These are phyloP conservation scores for Merops nubicus DNA, from an alignment of 2,113 vertebrate genomes.

Conservation along the genomic window DNA sequence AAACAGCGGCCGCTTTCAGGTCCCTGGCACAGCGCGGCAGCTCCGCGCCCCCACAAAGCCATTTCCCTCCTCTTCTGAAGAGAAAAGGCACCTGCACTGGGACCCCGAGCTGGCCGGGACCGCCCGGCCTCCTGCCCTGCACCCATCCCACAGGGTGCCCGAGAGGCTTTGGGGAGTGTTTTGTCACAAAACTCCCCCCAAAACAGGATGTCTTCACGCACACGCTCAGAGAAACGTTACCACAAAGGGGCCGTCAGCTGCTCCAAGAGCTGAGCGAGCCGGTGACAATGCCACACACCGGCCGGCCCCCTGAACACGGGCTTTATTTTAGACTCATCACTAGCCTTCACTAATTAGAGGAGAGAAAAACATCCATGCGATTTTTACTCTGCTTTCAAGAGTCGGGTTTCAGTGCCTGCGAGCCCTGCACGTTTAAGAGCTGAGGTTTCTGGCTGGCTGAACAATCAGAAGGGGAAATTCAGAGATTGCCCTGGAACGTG, in stretches of 20 bases:
- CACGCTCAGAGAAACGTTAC: background rate
- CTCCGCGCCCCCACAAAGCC: background rate
- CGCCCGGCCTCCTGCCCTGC: background rate
- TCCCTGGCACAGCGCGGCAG: no score
- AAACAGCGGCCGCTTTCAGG: no score
- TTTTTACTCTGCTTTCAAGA: background rate
- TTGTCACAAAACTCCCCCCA: accelerated
- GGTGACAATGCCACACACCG: accelerated
- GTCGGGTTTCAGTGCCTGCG: background rate
- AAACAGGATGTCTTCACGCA: background rate
- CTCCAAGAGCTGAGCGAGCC: background rate
- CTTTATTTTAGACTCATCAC: background rate
- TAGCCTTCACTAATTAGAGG: no score
- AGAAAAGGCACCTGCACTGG: background rate
- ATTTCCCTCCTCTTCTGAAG: background rate
- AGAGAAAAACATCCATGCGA: background rate
- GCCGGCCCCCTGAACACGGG: accelerated
- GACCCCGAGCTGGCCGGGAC: background rate
- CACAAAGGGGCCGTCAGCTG: background rate
- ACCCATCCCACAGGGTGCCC: accelerated
- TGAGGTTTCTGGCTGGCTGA: background rate
- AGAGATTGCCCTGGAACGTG: background rate
- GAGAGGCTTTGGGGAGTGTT: accelerated
- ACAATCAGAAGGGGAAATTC: background rate
- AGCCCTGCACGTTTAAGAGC: background rate